phyloP scores from a whole-genome alignment of 2,888 invertebrate species.

The Drosophila bunnanda region DNA sequence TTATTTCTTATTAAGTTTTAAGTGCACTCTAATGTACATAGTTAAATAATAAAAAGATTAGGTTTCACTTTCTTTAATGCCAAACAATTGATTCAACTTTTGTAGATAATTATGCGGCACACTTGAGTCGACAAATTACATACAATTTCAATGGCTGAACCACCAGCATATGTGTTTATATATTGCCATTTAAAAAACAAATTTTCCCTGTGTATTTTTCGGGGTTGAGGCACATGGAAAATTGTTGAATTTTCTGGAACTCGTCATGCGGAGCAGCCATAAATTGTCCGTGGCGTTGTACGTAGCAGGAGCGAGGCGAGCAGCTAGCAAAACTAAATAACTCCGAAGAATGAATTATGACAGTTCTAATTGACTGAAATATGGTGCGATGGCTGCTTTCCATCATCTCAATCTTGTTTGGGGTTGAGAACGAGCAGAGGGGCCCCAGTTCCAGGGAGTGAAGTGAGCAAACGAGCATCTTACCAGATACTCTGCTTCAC shows the following conservation, averaged over 20 bases:
- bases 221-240: constrained; percentile 60
- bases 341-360: constrained; percentile 84
- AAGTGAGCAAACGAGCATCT: constrained; percentile 70
- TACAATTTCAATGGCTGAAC: constrained; percentile 42
- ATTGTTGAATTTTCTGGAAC: constrained; percentile 83
- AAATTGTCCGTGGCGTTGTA: constrained; percentile 71
- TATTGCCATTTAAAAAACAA: constrained; percentile 34
- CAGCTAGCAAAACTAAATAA: constrained; percentile 70
- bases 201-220: constrained; percentile 22
- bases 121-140: constrained; percentile 47
- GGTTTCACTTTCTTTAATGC: not conserved
- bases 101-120: constrained; percentile 10
- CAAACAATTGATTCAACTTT: not conserved
- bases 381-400: constrained; percentile 82
- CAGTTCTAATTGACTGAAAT: constrained; percentile 84
- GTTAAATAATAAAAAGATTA: not conserved
- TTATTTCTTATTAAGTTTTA: not conserved
- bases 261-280: constrained; percentile 82
- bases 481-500: constrained; percentile 73
- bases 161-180: constrained; percentile 39
- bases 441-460: constrained; percentile 31
- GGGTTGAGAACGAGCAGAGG: constrained; percentile 19
- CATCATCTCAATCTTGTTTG: constrained; percentile 63
- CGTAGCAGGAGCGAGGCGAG: constrained; percentile 33
- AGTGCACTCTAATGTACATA: not conserved